These are phyloP conservation scores for Lamprotornis superbus DNA, from an alignment of 2,113 vertebrate genomes.

Conservation along the genomic window DNA sequence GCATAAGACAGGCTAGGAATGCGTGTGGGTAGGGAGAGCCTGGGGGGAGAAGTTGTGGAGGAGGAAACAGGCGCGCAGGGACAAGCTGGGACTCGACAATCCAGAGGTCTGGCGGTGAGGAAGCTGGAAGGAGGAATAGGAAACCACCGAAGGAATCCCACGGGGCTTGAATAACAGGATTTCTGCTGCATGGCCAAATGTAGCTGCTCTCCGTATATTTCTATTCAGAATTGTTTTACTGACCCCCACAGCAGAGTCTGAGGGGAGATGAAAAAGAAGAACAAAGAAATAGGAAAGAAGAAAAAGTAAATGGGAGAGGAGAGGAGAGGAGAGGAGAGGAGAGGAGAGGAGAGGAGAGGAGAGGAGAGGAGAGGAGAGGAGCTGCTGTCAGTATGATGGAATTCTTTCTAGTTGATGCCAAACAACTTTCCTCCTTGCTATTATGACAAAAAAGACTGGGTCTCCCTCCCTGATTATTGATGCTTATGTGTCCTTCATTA, in stretches of 20 bases:
- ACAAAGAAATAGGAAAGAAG: neutral
- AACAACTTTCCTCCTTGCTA: neutral
- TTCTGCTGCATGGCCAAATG: conserved; percentile 8
- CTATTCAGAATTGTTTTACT: neutral
- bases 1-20: conserved; percentile 50
- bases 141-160: conserved; percentile 43
- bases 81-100: conserved; percentile 18
- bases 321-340: neutral
- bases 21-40: neutral
- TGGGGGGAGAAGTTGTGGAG: neutral
- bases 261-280: neutral
- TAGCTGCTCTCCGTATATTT: neutral
- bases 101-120: neutral
- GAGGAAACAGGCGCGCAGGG: neutral
- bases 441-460: neutral
- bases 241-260: neutral
- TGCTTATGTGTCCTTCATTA: neutral
- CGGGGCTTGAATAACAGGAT: conserved; percentile 43
- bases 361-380: neutral
- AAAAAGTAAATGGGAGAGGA: too few species aligned
- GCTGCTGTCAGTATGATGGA: neutral
- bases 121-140: conserved; percentile 52
- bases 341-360: too few species aligned
- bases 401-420: neutral
- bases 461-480: neutral